Base-by-base conservation (phyloP, 2,113 vertebrate genomes). In the Lamprologus sp. region DNA sequence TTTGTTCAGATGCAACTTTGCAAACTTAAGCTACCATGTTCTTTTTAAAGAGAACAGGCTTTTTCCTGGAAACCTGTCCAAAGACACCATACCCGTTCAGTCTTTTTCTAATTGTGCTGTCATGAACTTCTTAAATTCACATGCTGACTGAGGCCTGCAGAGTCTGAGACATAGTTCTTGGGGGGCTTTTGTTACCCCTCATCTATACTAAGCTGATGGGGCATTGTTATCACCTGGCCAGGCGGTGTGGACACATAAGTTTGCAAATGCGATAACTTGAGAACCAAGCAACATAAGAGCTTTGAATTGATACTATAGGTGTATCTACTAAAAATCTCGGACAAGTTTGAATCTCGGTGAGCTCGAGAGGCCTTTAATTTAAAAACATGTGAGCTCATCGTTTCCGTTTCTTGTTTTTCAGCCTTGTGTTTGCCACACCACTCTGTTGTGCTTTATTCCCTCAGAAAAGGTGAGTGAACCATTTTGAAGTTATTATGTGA, bases 381-480 rank as follows among this genome's bases (percentile, higher is more conserved):
- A 75, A 75, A 47, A 49, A 11, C n/a, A 42, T 0, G 9, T 13
- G 42, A 49, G 4, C 23, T 75, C 6, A 7, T 47, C 1, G 5
- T 49, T 77, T 49, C 4, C 55, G 14, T 15, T 4, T 89, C 51
- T 88, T 81, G 17, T 90, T 80, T 90, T 92, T 55, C 86, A 99
- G 99, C 88, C 95, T 99, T 88, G 98, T 99, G 58, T 99, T 99
- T 88, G 99, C 99, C 51, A 99, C 99, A 4, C 99, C 99, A 3
- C 92, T 99, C 51, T 99, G 99, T 91, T 99, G 99, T 86, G 99
- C 99, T 1, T 90, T 99, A 83, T 99, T 99, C 92, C 99, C 99
- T 90, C 98, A 99, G 87, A 99, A 99, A 92, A 99, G 99, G 99
- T 99, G 80, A 94, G 95, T 90, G 31, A 80, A 63, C 70, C 13